phyloP scores from a whole-genome alignment of 1,140 invertebrate genomes.

The Papilio machaon region DNA sequence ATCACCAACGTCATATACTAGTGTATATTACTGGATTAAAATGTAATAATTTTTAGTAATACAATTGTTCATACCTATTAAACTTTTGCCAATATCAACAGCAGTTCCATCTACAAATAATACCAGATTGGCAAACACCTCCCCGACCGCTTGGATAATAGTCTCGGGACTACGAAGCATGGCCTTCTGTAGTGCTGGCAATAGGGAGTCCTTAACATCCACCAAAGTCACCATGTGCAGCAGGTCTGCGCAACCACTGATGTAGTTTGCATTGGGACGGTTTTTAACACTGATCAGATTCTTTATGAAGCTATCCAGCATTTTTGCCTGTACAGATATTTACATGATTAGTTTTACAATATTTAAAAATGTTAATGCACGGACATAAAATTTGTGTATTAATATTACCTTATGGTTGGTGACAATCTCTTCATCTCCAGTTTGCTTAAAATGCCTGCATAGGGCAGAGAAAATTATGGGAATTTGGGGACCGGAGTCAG shows the following conservation, averaged over 20 bases:
- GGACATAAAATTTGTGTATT: not conserved
- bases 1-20: not conserved
- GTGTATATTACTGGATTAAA: not conserved
- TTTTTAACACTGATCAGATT: slow-evolving; percentile 90
- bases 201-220: slow-evolving; percentile 89
- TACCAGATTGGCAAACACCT: slow-evolving; percentile 87
- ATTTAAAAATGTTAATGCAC: not conserved
- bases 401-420: slow-evolving; percentile 76
- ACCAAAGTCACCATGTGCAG: slow-evolving; percentile 85
- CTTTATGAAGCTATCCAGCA: slow-evolving; percentile 91
- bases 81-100: slow-evolving; percentile 90
- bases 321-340: slow-evolving; percentile 78
- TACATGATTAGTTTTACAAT: not conserved
- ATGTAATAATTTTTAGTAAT: not conserved
- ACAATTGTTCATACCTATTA: slow-evolving; percentile 85
- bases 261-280: slow-evolving; percentile 87
- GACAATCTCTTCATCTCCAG: slow-evolving; percentile 68
- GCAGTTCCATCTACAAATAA: slow-evolving; percentile 92
- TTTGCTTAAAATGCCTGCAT: slow-evolving; percentile 60
- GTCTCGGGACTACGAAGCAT: slow-evolving; percentile 97
- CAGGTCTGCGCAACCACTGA: slow-evolving; percentile 85
- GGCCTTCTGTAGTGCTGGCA: slow-evolving; percentile 94
- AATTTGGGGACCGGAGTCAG: slow-evolving; percentile 76
- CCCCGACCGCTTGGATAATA: slow-evolving; percentile 90
- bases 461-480: slow-evolving; percentile 63